Percentiles rank a stretch among this genome's conserved stretches.
These are phyloP conservation scores for Pedetes capensis DNA, from an alignment of 2,113 vertebrate species.

Conservation along the genomic window DNA sequence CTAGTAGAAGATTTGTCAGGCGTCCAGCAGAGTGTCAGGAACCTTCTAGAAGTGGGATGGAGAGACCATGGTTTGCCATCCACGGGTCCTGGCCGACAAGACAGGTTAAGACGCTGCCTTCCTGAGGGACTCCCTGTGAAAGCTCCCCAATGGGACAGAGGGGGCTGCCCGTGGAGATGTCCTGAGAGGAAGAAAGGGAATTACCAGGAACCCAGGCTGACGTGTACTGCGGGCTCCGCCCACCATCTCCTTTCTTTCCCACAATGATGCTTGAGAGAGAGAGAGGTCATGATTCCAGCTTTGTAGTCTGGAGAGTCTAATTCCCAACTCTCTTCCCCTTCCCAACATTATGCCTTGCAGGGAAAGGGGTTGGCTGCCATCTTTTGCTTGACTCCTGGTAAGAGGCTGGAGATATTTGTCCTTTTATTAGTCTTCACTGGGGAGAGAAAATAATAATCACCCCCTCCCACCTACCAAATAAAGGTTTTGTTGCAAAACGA, in stretches of 20 bases:
- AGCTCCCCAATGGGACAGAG: background rate
- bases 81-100: background rate
- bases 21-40: background rate
- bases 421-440: background rate
- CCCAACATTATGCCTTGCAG: background rate
- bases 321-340: background rate
- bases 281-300: background rate
- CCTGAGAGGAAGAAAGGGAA: background rate
- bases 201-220: background rate
- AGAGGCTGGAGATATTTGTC: background rate
- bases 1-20: background rate
- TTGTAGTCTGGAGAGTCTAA: background rate
- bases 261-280: background rate
- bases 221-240: accelerated
- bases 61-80: background rate
- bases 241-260: background rate
- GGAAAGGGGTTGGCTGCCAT: background rate
- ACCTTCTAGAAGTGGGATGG: background rate
- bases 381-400: background rate
- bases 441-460: background rate
- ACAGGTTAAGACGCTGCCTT: background rate
- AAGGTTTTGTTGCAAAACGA: background rate
- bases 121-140: background rate
- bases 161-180: too few species aligned
- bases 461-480: background rate